Evolutionary conservation across 2,797 vertebrate species (phyloP).

Genomic region (Mionectes olivaceus): DNA sequence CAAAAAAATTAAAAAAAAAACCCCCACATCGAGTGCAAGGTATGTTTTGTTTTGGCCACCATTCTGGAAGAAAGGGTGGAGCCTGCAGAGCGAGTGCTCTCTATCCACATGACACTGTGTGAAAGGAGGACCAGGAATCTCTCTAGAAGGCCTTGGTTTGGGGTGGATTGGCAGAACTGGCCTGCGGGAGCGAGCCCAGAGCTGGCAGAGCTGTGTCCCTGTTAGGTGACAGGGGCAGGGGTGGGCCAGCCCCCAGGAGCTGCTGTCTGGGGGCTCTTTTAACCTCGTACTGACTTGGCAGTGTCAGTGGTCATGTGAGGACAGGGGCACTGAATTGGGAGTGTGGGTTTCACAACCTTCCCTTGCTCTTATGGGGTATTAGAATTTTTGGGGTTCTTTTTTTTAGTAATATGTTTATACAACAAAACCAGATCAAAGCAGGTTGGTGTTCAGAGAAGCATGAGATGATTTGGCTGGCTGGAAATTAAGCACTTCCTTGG

Average conservation of each 20-base stretch:
- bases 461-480: background rate
- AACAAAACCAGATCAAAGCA: background rate
- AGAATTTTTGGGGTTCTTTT: background rate
- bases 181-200: background rate
- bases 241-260: rapidly evolving
- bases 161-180: background rate
- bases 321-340: background rate
- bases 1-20: background rate
- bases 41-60: background rate
- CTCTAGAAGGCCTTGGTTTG: background rate
- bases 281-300: background rate
- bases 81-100: background rate
- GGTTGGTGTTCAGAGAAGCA: background rate
- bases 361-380: background rate
- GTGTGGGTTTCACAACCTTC: background rate
- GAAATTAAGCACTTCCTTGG: background rate
- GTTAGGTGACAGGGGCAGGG: background rate
- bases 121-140: background rate
- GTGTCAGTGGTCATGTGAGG: background rate
- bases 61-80: background rate
- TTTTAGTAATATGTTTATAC: background rate
- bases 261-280: background rate
- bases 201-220: background rate
- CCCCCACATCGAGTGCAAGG: background rate
- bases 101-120: background rate